A percentile compares a stretch with the other conserved stretches of the same genome.
These are phyloP conservation scores for Microctenopoma stevenorrisi DNA, from an alignment of 2,797 vertebrate genomes.

Conservation along the genomic window DNA sequence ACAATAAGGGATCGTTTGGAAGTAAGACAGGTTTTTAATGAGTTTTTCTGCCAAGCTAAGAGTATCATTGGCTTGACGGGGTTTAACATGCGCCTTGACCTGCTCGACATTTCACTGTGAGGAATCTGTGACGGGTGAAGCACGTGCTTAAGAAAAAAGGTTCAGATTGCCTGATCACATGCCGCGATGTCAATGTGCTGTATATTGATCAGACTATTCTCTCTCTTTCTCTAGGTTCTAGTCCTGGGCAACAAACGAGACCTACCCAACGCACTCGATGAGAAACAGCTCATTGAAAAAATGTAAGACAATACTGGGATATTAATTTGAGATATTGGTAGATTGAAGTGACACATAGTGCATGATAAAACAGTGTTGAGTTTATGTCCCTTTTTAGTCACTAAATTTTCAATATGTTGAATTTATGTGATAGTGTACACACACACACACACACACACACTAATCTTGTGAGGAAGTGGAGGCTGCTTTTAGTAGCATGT, in stretches of 20 bases:
- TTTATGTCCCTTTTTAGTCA: neutral
- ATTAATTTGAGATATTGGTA: too few relatives aligned
- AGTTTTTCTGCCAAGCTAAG: constrained; percentile 8
- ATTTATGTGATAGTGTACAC: neutral
- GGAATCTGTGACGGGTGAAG: neutral
- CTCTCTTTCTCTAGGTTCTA: constrained; percentile 87
- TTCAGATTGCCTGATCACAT: constrained; percentile 10
- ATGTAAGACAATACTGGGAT: constrained; percentile 86
- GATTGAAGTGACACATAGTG: neutral
- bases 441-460: too few relatives aligned
- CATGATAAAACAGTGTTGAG: too few relatives aligned
- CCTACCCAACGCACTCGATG: constrained; percentile 92
- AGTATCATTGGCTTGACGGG: constrained; percentile 19
- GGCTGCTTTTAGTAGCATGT: neutral
- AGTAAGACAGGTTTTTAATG: constrained; percentile 9
- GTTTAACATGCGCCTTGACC: constrained; percentile 7
- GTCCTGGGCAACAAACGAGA: constrained; percentile 98
- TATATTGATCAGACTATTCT: constrained; percentile 13
- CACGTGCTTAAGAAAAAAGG: constrained; percentile 4
- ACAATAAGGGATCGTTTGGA: constrained; percentile 32
- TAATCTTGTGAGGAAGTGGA: neutral
- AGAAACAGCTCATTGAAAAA: constrained; percentile 99
- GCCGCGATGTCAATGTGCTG: constrained; percentile 5
- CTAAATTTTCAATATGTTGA: too few relatives aligned
- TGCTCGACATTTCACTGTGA: constrained; percentile 5